A percentile compares a stretch with the other conserved stretches of the same genome.
Conservation (phyloP, 2,888 invertebrate genomes). For the Auanema freiburgensis region DNA sequence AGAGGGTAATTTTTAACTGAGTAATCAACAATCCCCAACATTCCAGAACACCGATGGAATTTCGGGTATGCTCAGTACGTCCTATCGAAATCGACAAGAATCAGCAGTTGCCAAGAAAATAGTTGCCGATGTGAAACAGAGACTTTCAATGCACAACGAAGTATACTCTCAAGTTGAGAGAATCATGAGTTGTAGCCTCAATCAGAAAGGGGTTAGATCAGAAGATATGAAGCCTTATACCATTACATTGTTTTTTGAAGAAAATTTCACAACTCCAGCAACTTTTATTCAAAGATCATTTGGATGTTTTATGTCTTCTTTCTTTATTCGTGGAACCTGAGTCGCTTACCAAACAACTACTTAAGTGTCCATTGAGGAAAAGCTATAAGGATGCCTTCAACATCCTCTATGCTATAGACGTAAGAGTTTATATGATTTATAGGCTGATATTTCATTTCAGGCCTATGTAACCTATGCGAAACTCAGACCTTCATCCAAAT, state of each 20-base stretch:
- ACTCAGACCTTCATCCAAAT: neutral
- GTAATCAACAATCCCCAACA: too few species aligned
- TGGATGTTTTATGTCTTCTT: conserved; percentile 9
- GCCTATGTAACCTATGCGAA: neutral
- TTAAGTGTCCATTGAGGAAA: conserved; percentile 4
- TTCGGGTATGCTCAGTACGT: conserved; percentile 8
- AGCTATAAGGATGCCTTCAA: conserved; percentile 13
- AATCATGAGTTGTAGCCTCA: neutral
- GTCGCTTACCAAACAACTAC: neutral
- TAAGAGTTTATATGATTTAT: too few species aligned
- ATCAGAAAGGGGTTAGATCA: neutral
- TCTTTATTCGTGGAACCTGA: conserved; percentile 3
- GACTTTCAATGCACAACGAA: conserved; percentile 10
- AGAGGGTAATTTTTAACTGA: neutral
- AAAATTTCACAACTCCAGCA: neutral
- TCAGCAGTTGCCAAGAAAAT: conserved; percentile 8
- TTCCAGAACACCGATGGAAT: neutral
- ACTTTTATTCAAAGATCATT: neutral
- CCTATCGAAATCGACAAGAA: conserved; percentile 16
- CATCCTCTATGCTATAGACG: conserved; percentile 15
- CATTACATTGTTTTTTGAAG: conserved; percentile 2
- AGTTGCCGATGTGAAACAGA: conserved; percentile 9
- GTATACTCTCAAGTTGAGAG: conserved; percentile 7
- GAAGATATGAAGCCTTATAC: neutral
- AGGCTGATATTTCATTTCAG: conserved; percentile 6